Base-by-base conservation (phyloP, 2,888 invertebrate genomes). In the Ectemnius lituratus region DNA sequence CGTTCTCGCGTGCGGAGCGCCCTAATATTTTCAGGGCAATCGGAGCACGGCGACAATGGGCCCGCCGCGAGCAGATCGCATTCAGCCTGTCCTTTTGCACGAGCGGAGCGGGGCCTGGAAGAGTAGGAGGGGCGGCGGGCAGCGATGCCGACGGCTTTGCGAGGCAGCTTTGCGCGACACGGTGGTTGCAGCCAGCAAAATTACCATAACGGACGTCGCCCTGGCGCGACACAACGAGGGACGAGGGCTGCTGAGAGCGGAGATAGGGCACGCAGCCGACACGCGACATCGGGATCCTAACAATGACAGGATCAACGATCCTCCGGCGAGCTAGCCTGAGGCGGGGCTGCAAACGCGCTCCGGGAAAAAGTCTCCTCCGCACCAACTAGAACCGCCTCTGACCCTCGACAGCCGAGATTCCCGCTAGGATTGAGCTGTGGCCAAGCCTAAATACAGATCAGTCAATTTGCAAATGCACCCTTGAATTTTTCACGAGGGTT, bases 181-280 rank as follows among this genome's bases (percentile, higher is more conserved):
- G 37, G 37, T 37, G 37, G 37, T 37, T 37, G 37, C 37, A 37
- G 79, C 78, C 76, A 82, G 70, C 66, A 73, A 84, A 86, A 87
- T 87, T 87, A 84, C 78, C 86, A 87, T 87, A 81, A 82, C 74
- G 61, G 59, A 27, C 63, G 28, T 37, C 11, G 70, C n/a, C 37
- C 37, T n/a, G 8, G 47, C 18, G 18, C 58, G 45, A 69, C n/a
- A 57, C 14, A 47, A 23, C 18, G 69, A 52, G 67, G 62, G 58
- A 23, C 62, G 62, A 75, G 58, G 60, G 11, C 37, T 37, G 8
- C 37, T 37, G 37, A 37, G 37, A 37, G 37, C 67, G 60, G 64
- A 69, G 49, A 56, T 45, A 37, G 73, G 77, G 65, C 77, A 81
- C 76, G 76, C 80, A 85, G 75, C 81, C 83, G 85, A 82, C 87